phyloP scores from a whole-genome alignment of 2,113 vertebrate genomes.

The Takifugu bimaculatus region DNA sequence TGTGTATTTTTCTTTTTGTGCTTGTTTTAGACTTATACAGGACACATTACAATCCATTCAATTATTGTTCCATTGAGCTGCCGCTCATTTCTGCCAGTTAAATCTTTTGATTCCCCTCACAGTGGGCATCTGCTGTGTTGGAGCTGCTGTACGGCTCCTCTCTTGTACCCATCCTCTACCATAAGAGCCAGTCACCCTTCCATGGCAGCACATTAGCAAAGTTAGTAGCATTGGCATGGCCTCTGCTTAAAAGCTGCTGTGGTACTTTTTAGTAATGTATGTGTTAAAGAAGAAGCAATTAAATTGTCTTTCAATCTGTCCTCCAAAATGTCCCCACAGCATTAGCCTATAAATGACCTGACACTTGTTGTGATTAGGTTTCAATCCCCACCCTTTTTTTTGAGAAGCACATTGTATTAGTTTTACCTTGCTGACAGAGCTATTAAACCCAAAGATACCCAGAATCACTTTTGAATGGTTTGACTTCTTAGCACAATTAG shows the following conservation, averaged over 20 bases:
- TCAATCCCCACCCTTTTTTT: no score
- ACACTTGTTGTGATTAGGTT: no score
- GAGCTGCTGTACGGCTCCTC: background rate
- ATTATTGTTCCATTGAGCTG: no score
- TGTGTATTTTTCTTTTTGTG: background rate
- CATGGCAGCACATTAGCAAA: background rate
- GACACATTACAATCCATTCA: no score
- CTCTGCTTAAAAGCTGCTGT: background rate
- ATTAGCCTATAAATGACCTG: no score
- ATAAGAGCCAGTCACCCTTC: background rate
- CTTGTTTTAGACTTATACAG: no score
- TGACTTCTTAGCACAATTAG: conserved; percentile 75
- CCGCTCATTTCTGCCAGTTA: no score
- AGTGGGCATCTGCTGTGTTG: background rate
- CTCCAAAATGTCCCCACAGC: no score
- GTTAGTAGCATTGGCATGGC: background rate
- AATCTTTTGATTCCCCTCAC: background rate
- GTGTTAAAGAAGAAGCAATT: background rate
- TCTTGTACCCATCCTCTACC: background rate
- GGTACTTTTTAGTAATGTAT: background rate
- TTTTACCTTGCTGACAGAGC: no score
- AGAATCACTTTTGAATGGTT: background rate
- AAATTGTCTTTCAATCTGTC: background rate
- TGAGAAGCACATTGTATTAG: no score
- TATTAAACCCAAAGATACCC: no score